Conservation (phyloP, 2,888 invertebrate species). For the Aphidoletes aphidimyza region DNA sequence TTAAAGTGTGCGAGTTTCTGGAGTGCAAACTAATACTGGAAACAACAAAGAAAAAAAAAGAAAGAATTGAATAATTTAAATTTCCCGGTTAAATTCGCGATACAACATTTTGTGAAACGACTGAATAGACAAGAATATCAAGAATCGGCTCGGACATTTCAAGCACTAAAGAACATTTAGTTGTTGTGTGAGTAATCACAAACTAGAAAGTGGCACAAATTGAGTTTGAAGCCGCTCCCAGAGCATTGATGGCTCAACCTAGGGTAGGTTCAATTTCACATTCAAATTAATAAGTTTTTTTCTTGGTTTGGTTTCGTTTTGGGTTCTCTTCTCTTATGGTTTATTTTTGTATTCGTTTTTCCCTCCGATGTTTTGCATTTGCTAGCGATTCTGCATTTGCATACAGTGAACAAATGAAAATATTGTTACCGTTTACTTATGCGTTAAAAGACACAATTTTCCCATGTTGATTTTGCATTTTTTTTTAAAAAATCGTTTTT, state of each 20-base stretch:
- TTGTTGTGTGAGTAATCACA: conserved; percentile 55
- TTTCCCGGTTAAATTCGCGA: too few relatives aligned
- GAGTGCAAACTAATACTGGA: too few relatives aligned
- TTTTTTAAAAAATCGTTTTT: neutral
- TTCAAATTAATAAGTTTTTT: conserved; percentile 50
- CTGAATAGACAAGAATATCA: neutral
- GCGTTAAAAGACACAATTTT: neutral
- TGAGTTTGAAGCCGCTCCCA: conserved; percentile 68
- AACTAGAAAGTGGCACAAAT: conserved; percentile 67
- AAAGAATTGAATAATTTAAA: neutral
- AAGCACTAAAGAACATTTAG: conserved; percentile 25
- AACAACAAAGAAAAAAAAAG: neutral
- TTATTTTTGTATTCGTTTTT: neutral
- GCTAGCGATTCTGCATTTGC: neutral
- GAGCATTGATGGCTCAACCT: conserved; percentile 69
- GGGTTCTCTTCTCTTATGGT: too few relatives aligned
- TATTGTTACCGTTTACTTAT: neutral
- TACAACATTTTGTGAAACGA: too few relatives aligned
- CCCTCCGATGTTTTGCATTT: neutral
- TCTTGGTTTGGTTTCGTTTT: conserved; percentile 53
- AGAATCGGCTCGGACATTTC: neutral
- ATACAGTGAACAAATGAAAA: conserved; percentile 26
- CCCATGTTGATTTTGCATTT: neutral
- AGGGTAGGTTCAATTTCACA: conserved; percentile 65
- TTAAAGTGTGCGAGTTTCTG: too few relatives aligned